Evolutionary conservation across 30 jellyfish, hydroid and myxozoan species (phyloP).

Genomic region (Aurelia coerulea): DNA sequence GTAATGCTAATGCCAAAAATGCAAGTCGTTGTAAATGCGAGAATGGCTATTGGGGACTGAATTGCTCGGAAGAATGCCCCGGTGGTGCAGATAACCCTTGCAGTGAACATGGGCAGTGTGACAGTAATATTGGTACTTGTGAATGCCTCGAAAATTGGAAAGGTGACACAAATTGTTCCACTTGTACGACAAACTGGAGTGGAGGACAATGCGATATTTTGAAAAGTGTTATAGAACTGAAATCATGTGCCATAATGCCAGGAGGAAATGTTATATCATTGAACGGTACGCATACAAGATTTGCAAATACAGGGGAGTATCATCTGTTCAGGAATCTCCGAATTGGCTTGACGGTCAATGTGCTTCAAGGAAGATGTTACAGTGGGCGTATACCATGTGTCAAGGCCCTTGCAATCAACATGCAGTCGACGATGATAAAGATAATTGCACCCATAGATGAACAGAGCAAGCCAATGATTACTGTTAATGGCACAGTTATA

Average conservation of each 20-base stretch:
- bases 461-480: background rate
- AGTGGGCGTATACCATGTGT: conserved; percentile 41
- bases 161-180: conserved; percentile 54
- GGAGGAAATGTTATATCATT: conserved; percentile 57
- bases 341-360: conserved; percentile 25
- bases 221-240: background rate
- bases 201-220: conserved; percentile 46
- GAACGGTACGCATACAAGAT: conserved; percentile 35
- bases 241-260: conserved; percentile 47
- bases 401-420: conserved; percentile 31
- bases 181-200: conserved; percentile 46
- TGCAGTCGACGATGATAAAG: background rate
- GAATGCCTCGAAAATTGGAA: conserved; percentile 56
- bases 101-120: conserved; percentile 46
- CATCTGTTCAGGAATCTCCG: conserved; percentile 6
- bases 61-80: conserved; percentile 63
- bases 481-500: conserved; percentile 6
- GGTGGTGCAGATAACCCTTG: conserved; percentile 64
- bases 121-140: conserved; percentile 28
- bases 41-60: conserved; percentile 55
- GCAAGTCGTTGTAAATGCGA: conserved; percentile 45
- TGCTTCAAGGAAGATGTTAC: conserved; percentile 42
- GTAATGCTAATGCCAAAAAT: conserved; percentile 36
- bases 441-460: conserved; percentile 3
- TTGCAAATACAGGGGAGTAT: conserved; percentile 48